Conservation (phyloP, 92 coral and sea anemone genomes). For the Epizoanthus scotinus region DNA sequence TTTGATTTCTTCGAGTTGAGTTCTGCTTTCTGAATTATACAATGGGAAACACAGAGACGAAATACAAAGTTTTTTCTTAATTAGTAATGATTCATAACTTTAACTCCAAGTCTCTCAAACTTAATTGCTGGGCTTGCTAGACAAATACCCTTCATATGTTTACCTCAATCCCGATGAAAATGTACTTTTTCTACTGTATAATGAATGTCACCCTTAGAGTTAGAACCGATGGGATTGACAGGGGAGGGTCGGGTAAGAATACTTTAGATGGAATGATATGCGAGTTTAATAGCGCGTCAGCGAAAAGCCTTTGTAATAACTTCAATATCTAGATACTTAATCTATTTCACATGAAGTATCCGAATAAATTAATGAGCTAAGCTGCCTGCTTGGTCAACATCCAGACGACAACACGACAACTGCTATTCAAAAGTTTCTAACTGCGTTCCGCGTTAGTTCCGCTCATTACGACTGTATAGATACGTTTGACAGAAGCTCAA, state of each 20-base stretch:
- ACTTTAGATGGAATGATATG: background rate
- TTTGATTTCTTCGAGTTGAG: background rate
- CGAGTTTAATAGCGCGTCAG: background rate
- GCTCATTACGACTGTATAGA: background rate
- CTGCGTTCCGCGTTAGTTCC: background rate
- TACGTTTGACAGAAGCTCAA: background rate
- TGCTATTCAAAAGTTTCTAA: background rate
- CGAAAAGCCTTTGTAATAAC: background rate
- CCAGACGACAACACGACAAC: background rate
- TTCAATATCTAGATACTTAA: background rate
- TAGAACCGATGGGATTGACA: constrained; percentile 9
- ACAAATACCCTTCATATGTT: constrained; percentile 11
- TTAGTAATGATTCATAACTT: background rate
- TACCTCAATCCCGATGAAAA: background rate
- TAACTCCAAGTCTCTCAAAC: background rate
- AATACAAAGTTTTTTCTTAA: background rate
- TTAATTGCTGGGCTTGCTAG: background rate
- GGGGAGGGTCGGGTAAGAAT: background rate
- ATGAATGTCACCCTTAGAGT: constrained; percentile 1
- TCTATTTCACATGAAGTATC: background rate
- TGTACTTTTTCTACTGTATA: background rate
- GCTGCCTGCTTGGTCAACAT: background rate
- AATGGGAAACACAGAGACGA: too few species aligned
- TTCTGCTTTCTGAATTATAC: too few species aligned
- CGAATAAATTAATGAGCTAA: background rate